Evolutionary conservation across 2,888 invertebrate genomes (phyloP), one percentile per base, ranked within the genome.

Genomic region (Aspidapion aeneum): DNA sequence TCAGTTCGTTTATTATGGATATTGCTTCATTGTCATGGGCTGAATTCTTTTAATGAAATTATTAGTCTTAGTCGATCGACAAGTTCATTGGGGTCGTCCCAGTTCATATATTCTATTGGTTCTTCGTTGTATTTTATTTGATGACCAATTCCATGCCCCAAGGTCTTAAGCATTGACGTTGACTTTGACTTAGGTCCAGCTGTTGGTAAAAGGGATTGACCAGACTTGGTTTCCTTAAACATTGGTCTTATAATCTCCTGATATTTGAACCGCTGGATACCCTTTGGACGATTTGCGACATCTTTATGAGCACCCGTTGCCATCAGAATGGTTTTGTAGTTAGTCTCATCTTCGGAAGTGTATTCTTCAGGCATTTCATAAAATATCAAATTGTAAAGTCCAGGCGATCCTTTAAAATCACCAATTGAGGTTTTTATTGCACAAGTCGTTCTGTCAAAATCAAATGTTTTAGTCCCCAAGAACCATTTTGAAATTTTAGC

Each of bases 1-100:
- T 19, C 51, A 60, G 49, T 55, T 60, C 60, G 21, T 55, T 22
- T 22, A 60, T 60, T 16, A 60, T 60, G 21, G 60, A 55, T 1
- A 60, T 20, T 1, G 55, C 55, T 60, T 60, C 60, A 17, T 60
- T 60, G 17, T 55, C 48, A 16, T 60, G 55, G 17, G 54, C 55
- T 2, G 55, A 48, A 60, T 21, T 21, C 48, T 18, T 22, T 61
- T 20, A 74, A 73, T n/a, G 73, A 69, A 12, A 70, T 35, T 2
- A 74, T 57, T 21, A 77, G 61, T 61, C n/a, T n/a, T n/a, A 76
- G 61, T 64, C 77, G 60, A 21, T 73, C 70, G 19, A 74, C 68
- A 20, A 75, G 60, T 68, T 76, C 74, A 58, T 65, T 58, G 20
- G 58, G 58, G 56, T 66, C 56, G 57, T 66, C 49, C 58, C 58